Percentiles rank a stretch among this genome's conserved stretches.
phyloP scores from a whole-genome alignment of 2,888 invertebrate species.

The Drepana falcataria region DNA sequence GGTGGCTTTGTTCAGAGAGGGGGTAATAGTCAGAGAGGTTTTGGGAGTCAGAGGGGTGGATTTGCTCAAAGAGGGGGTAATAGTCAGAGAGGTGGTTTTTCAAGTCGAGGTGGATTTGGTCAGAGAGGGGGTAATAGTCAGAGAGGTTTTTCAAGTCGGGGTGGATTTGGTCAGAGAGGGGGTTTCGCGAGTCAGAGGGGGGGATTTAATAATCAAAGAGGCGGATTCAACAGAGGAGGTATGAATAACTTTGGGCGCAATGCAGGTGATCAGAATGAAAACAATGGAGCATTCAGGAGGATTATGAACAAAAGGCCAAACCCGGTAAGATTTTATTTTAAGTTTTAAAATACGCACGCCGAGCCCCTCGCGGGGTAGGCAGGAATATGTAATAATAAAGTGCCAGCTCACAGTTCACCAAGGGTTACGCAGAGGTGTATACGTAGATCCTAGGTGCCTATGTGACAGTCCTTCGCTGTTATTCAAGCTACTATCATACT shows the following conservation, averaged over 20 bases:
- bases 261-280: constrained; percentile 20
- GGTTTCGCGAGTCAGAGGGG: constrained; percentile 8
- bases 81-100: neutral
- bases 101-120: too few species aligned
- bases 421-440: too few species aligned
- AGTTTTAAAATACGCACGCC: too few species aligned
- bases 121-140: too few species aligned
- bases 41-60: constrained; percentile 6
- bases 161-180: too few species aligned
- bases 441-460: too few species aligned
- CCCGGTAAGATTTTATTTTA: constrained; percentile 42
- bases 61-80: constrained; percentile 4
- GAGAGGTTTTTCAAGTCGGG: too few species aligned
- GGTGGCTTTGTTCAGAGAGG: constrained; percentile 7
- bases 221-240: constrained; percentile 9
- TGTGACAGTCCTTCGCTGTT: too few species aligned
- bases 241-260: constrained; percentile 10
- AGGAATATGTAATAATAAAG: too few species aligned
- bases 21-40: constrained; percentile 8
- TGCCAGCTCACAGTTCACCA: too few species aligned
- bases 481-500: too few species aligned
- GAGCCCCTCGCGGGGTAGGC: too few species aligned
- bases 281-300: constrained; percentile 49
- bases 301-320: constrained; percentile 55
- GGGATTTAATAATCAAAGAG: constrained; percentile 8